Percentiles rank a stretch among this genome's conserved stretches.
These are phyloP conservation scores for Xiphophorus hellerii DNA, from an alignment of 2,113 vertebrate species.

Conservation along the genomic window DNA sequence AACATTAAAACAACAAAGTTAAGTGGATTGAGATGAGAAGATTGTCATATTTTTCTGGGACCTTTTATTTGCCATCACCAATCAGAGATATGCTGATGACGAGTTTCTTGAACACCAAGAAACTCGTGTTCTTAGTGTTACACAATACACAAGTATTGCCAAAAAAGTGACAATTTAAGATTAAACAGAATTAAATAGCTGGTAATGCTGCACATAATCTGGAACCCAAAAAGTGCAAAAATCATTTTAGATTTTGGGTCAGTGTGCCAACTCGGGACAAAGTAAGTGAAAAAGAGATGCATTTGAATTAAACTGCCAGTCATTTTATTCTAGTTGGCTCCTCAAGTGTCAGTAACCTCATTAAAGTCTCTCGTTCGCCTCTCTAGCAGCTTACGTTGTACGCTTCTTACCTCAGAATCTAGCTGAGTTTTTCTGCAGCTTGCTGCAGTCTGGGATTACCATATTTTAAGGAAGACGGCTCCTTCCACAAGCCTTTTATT, in stretches of 20 bases:
- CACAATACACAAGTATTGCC: neutral
- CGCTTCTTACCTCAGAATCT: constrained; percentile 68
- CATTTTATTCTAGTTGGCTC: constrained; percentile 54
- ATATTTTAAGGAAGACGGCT: constrained; percentile 75
- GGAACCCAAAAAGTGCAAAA: constrained; percentile 4
- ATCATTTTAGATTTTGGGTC: constrained; percentile 29
- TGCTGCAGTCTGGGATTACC: constrained; percentile 71
- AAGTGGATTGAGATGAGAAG: constrained; percentile 38
- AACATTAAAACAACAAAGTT: constrained; percentile 39
- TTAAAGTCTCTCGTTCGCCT: constrained; percentile 54
- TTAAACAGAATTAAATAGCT: neutral
- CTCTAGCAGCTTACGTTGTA: constrained; percentile 54
- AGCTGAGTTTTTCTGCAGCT: constrained; percentile 57
- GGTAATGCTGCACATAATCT: constrained; percentile 2
- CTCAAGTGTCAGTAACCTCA: constrained; percentile 72
- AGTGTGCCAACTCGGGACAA: constrained; percentile 35
- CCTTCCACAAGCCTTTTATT: constrained; percentile 43
- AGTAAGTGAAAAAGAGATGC: constrained; percentile 7
- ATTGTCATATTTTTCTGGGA: constrained; percentile 29
- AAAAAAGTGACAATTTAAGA: neutral
- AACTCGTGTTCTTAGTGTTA: no score
- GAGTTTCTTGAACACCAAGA: neutral
- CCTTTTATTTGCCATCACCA: constrained; percentile 11
- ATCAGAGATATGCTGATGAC: constrained; percentile 4
- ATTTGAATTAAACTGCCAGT: constrained; percentile 27